Conservation (phyloP, 2,888 invertebrate species). For the Chironomus riparius region DNA sequence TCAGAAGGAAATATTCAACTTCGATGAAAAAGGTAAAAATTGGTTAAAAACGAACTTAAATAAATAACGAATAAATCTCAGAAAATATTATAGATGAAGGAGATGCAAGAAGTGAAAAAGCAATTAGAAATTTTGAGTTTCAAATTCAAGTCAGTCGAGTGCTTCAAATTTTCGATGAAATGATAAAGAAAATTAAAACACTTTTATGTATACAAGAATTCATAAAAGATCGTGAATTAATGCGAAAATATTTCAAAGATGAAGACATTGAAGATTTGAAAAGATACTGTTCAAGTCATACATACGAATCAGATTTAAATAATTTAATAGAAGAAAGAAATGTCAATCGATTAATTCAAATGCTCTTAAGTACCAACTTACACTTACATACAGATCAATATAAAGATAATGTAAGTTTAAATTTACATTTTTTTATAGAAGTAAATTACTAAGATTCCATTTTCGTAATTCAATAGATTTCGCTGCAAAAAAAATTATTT, state of each 20-base stretch:
- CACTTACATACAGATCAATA: not conserved
- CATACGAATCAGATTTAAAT: not conserved
- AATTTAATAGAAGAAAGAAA: not conserved
- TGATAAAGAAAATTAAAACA: slow-evolving; percentile 41
- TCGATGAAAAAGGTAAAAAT: slow-evolving; percentile 1
- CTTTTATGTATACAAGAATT: slow-evolving; percentile 26
- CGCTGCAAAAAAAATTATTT: slow-evolving; percentile 14
- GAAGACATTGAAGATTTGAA: slow-evolving; percentile 12
- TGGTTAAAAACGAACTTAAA: too few species aligned
- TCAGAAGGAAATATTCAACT: slow-evolving; percentile 26
- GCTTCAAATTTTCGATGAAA: slow-evolving; percentile 45
- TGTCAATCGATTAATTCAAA: slow-evolving; percentile 13
- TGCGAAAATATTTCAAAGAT: slow-evolving; percentile 4
- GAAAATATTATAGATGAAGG: not conserved
- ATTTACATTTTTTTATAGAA: not conserved
- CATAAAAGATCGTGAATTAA: slow-evolving; percentile 10
- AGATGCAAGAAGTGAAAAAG: slow-evolving; percentile 24
- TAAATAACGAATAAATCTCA: too few species aligned
- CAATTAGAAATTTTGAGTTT: slow-evolving; percentile 40
- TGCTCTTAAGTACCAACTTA: not conserved
- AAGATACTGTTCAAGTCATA: not conserved
- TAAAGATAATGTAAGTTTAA: slow-evolving; percentile 8
- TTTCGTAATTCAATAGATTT: slow-evolving; percentile 15
- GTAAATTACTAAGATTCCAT: not conserved
- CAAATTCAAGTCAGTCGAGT: slow-evolving; percentile 50